Evolutionary conservation across 1,140 invertebrate species (phyloP).

Genomic region (Caenorhabditis briggsae): DNA sequence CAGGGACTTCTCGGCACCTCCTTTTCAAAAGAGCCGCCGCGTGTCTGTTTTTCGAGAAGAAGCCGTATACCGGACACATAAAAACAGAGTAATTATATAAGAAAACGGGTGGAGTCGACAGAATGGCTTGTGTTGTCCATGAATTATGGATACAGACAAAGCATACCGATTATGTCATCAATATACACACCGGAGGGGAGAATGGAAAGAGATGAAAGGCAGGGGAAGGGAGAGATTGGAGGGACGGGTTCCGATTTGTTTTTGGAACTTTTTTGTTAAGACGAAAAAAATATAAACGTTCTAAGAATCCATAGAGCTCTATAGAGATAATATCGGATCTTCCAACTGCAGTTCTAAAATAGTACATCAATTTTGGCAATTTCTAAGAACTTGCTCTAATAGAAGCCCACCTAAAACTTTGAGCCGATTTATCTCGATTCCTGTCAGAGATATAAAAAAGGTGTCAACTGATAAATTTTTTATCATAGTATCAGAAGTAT

Average conservation of each 20-base stretch:
- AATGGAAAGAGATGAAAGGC: neutral
- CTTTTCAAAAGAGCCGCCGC: conserved; percentile 31
- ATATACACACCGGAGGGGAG: conserved; percentile 5
- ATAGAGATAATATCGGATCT: too few relatives aligned
- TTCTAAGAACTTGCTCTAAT: too few relatives aligned
- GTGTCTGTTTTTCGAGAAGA: neutral
- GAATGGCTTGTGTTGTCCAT: neutral
- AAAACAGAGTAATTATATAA: conserved; percentile 56
- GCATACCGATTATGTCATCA: conserved; percentile 54
- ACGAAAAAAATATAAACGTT: too few relatives aligned
- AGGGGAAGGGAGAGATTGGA: neutral
- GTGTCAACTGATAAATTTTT: too few relatives aligned
- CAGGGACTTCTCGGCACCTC: neutral
- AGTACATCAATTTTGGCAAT: too few relatives aligned
- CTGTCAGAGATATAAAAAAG: too few relatives aligned
- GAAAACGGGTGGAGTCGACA: conserved; percentile 9
- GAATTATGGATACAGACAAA: conserved; percentile 49
- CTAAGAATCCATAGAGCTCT: too few relatives aligned
- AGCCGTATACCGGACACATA: neutral
- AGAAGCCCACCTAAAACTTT: too few relatives aligned
- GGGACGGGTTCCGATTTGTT: neutral
- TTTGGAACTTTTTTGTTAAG: too few relatives aligned
- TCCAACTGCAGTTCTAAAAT: too few relatives aligned
- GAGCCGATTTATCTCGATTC: too few relatives aligned
- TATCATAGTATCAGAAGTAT: too few relatives aligned